A percentile compares a stretch with the other conserved stretches of the same genome.
Conservation (phyloP, 2,888 invertebrate species). For the Spodoptera picta region DNA sequence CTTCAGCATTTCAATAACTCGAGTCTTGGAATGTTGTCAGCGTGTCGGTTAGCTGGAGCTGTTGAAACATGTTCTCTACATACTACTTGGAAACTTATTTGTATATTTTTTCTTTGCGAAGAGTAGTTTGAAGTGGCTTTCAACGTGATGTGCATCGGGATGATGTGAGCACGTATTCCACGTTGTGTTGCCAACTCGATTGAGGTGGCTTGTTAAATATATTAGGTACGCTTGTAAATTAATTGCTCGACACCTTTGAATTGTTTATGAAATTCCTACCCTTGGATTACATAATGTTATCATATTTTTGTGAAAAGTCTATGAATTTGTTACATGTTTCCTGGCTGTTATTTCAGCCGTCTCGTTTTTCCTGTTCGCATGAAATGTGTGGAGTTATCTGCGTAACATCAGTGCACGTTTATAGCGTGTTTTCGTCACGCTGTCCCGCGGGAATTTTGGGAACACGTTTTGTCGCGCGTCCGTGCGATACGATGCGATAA, state of each 20-base stretch:
- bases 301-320: background rate
- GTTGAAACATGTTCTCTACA: slow-evolving; percentile 23
- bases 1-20: slow-evolving; percentile 66
- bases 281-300: background rate
- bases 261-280: background rate
- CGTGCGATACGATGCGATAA: background rate
- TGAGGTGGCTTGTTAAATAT: too few relatives aligned
- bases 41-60: slow-evolving; percentile 15
- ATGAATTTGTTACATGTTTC: slow-evolving; percentile 18
- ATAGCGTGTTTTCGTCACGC: slow-evolving; percentile 27
- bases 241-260: slow-evolving; percentile 6
- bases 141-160: slow-evolving; percentile 5
- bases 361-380: slow-evolving; percentile 25
- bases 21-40: slow-evolving; percentile 36
- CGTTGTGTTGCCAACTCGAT: background rate
- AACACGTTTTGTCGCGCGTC: slow-evolving; percentile 10
- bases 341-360: slow-evolving; percentile 7
- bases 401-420: slow-evolving; percentile 15
- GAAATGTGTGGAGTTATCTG: slow-evolving; percentile 26
- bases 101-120: slow-evolving; percentile 25
- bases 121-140: slow-evolving; percentile 11
- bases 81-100: slow-evolving; percentile 31
- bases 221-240: too few relatives aligned
- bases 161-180: background rate
- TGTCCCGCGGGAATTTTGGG: slow-evolving; percentile 16